Conservation (phyloP, 2,797 vertebrate species). For the Oreochromis mossambicus region DNA sequence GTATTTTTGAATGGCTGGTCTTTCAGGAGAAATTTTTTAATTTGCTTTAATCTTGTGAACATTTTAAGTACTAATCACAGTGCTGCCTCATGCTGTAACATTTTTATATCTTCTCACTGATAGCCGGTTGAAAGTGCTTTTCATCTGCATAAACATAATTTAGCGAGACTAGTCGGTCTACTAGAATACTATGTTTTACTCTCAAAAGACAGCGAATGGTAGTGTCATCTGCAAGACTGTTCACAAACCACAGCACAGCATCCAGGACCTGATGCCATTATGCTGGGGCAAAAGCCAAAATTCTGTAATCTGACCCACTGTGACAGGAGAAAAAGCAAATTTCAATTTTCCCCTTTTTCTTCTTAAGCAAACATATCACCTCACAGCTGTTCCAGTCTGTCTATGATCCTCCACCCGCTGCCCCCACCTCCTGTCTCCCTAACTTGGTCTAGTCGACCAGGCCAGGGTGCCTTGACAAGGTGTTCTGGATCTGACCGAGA, state of each 20-base stretch:
- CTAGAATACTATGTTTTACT: neutral
- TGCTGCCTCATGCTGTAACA: neutral
- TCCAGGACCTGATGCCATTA: slow-evolving; percentile 24
- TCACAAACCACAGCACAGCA: neutral
- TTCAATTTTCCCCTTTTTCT: slow-evolving; percentile 1
- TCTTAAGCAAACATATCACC: slow-evolving; percentile 45
- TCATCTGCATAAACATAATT: neutral
- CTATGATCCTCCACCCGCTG: neutral
- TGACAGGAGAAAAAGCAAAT: slow-evolving; percentile 27
- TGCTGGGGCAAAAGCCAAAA: slow-evolving; percentile 3
- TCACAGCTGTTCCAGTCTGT: slow-evolving; percentile 43
- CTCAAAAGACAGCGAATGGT: neutral
- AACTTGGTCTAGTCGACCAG: slow-evolving; percentile 17
- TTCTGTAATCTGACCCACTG: slow-evolving; percentile 17
- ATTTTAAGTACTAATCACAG: neutral
- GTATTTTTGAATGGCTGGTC: neutral
- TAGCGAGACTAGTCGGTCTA: neutral
- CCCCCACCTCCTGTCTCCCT: neutral
- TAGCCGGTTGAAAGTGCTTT: neutral
- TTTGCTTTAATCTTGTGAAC: neutral
- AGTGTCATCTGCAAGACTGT: slow-evolving; percentile 2
- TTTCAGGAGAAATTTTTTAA: neutral
- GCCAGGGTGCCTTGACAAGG: slow-evolving; percentile 34
- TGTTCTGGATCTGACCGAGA: slow-evolving; percentile 42
- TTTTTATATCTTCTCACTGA: neutral